Base-by-base conservation (phyloP, 2,113 vertebrate species). In the Ceyx margarethae region DNA sequence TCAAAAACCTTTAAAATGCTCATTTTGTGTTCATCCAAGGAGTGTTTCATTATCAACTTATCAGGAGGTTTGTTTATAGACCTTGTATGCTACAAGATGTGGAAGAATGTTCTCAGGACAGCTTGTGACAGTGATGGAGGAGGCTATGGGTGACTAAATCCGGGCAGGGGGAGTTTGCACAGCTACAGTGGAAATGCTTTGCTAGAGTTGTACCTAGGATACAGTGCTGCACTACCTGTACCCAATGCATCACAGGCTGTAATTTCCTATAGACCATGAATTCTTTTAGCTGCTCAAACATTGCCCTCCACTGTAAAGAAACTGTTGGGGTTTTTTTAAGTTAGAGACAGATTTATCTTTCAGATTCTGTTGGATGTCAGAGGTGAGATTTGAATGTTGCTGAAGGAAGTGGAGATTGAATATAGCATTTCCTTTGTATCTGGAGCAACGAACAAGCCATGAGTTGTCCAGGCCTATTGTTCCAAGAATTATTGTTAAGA, bases 351-450 rank as follows among this genome's bases (percentile, higher is more conserved):
- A 86, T 76, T 93, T 84, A 19, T 60, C 54, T 79, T 84, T 80
- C 4, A 4, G 60, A 26, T 76, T 89, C 46, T 69, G 23, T 43
- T 82, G 33, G 48, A 69, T 87, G 31, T 90, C 92, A 80, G 33
- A 89, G 54, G 60, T 71, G 58, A 80, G 54, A 84, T 51, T 54
- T 94, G 29, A 65, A 74, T 73, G 46, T 51, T 89, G 54, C 50
- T 87, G 54, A 90, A 89, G 61, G 86, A 86, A 84, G 37, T 51
- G 4, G 12, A 68, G 48, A 22, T 64, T 81, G 73, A 89, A 80
- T 74, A 72, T 48, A 85, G 53, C 82, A 87, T 88, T 94, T 95
- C 76, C 40, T 95, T 89, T 93, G 14, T 90, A 81, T 84, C 26
- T 93, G 37, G 29, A 87, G 67, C 57, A 85, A 33, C 11, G 33